A percentile compares a stretch with the other conserved stretches of the same genome.
Evolutionary conservation across 2,888 invertebrate genomes (phyloP).

Genomic region (Aleiodes leptofemur): DNA sequence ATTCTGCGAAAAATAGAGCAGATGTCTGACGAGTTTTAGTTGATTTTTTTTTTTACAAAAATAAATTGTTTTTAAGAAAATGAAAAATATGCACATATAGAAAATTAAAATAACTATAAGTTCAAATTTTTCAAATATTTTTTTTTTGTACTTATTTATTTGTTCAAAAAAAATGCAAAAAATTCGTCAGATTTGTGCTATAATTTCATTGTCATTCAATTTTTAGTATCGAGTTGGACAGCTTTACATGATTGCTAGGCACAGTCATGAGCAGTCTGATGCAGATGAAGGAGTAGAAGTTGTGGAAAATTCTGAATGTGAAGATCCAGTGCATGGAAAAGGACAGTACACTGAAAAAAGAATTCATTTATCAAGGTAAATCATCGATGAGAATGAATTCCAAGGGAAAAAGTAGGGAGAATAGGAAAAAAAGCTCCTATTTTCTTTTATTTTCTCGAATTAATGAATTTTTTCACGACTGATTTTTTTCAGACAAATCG

Average conservation of each 20-base stretch:
- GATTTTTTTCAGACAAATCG: too few relatives aligned
- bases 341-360: slow-evolving; percentile 95
- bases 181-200: too few relatives aligned
- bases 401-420: not conserved
- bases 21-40: too few relatives aligned
- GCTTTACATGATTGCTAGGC: slow-evolving; percentile 95
- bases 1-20: too few relatives aligned
- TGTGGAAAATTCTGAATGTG: slow-evolving; percentile 87
- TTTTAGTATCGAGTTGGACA: slow-evolving; percentile 93
- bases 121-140: too few relatives aligned
- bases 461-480: not conserved
- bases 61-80: too few relatives aligned
- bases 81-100: too few relatives aligned
- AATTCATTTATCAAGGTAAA: slow-evolving; percentile 90
- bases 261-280: slow-evolving; percentile 93
- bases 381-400: slow-evolving; percentile 65
- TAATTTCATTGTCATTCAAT: not conserved
- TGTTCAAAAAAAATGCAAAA: too few relatives aligned
- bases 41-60: too few relatives aligned
- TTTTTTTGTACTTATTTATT: too few relatives aligned
- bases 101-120: too few relatives aligned
- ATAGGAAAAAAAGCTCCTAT: too few relatives aligned
- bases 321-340: slow-evolving; percentile 86
- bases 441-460: not conserved
- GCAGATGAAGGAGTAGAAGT: slow-evolving; percentile 95